A percentile compares a stretch with the other conserved stretches of the same genome.
Evolutionary conservation across 2,797 vertebrate genomes (phyloP).

Genomic region (Semaprochilodus insignis): DNA sequence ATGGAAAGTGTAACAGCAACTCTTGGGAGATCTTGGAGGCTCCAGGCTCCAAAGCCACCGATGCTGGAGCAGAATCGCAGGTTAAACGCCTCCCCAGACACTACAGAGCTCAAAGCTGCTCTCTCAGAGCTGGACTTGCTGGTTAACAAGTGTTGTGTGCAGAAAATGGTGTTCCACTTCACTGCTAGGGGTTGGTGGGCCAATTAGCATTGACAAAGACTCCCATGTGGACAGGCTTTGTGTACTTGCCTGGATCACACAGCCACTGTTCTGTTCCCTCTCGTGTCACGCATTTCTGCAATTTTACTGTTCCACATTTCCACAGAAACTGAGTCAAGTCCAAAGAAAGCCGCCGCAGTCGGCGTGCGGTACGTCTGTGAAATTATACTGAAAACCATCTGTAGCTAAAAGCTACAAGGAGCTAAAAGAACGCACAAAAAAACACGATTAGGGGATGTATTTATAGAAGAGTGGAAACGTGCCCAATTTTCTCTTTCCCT

Average conservation of each 20-base stretch:
- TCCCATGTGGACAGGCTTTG: constrained; percentile 65
- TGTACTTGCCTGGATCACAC: constrained; percentile 62
- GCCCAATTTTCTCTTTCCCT: constrained; percentile 38
- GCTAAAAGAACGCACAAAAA: neutral
- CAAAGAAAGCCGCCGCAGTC: neutral
- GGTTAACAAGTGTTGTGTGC: constrained; percentile 67
- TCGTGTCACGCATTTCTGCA: constrained; percentile 24
- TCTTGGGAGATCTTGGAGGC: constrained; percentile 38
- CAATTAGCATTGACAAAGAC: constrained; percentile 81
- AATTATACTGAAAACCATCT: neutral
- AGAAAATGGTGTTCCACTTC: constrained; percentile 72
- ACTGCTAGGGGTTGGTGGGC: constrained; percentile 65
- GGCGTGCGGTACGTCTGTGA: neutral
- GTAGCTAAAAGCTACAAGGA: neutral
- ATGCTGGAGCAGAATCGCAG: constrained; percentile 29
- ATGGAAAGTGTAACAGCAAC: constrained; percentile 28
- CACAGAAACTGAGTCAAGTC: neutral
- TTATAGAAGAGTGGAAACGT: neutral
- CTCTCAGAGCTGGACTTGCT: constrained; percentile 56
- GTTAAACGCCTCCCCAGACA: constrained; percentile 51
- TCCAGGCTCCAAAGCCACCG: neutral
- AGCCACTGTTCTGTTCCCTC: constrained; percentile 56
- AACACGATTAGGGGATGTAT: neutral
- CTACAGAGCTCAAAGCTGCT: constrained; percentile 15
- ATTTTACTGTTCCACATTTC: neutral